These are phyloP conservation scores for Pseudotriccus pelzelni DNA, from an alignment of 2,797 vertebrate genomes.

Conservation along the genomic window DNA sequence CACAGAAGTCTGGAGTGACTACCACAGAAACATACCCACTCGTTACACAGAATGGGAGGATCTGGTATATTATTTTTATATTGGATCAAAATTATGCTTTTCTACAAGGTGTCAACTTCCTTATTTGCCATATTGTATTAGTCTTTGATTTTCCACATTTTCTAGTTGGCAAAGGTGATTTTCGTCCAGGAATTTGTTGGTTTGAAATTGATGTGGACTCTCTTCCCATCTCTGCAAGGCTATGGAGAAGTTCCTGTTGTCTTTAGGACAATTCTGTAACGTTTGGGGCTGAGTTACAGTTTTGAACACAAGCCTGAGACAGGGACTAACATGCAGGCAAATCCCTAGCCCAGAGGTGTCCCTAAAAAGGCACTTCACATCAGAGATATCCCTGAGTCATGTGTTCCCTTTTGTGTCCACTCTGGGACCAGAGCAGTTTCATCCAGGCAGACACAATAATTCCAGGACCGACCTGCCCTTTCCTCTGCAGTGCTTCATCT, in stretches of 20 bases:
- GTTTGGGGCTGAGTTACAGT: background rate
- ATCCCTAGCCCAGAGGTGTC: background rate
- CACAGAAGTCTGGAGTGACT: background rate
- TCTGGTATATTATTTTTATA: background rate
- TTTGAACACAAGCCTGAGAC: background rate
- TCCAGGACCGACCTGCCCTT: background rate
- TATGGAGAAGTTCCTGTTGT: background rate
- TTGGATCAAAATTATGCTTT: background rate
- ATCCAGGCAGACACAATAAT: background rate
- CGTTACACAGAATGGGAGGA: background rate
- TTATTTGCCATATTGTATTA: constrained; percentile 43
- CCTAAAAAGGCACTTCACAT: background rate
- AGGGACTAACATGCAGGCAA: background rate
- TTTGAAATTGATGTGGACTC: background rate
- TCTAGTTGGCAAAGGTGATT: constrained; percentile 70
- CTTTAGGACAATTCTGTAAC: background rate
- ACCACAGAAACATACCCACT: background rate
- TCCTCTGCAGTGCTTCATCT: background rate
- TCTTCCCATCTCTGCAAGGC: background rate
- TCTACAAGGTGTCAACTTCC: background rate
- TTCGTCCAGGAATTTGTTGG: background rate
- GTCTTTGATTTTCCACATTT: constrained; percentile 37
- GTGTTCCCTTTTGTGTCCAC: background rate
- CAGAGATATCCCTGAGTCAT: background rate
- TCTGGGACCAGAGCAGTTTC: background rate